Percentiles rank a stretch among this genome's conserved stretches.
Conservation (phyloP, 2,888 invertebrate genomes). For the Lepetodrilus schrolli region DNA sequence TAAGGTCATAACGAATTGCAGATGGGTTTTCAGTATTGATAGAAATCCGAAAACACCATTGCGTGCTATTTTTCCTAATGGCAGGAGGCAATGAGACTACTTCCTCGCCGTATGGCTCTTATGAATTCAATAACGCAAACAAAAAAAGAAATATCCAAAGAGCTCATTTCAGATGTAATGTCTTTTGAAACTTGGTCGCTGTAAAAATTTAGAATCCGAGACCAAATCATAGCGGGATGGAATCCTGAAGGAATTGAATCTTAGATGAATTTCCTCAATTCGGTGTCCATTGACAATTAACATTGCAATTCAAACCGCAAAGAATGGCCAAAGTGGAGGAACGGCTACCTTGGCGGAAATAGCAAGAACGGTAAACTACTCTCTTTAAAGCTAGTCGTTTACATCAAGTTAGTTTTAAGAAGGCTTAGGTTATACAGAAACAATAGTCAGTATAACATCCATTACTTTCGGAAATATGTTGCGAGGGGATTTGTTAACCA, state of each 20-base stretch:
- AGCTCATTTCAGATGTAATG: slow-evolving; percentile 3
- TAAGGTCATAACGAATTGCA: too few relatives aligned
- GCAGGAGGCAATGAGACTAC: not conserved
- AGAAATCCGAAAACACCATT: not conserved
- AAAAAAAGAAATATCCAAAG: slow-evolving; percentile 6
- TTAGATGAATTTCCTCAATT: not conserved
- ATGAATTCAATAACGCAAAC: slow-evolving; percentile 3
- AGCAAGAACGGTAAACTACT: slow-evolving; percentile 4
- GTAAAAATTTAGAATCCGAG: not conserved
- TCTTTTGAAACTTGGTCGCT: not conserved
- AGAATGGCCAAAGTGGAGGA: slow-evolving; percentile 20
- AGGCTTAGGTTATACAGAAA: not conserved
- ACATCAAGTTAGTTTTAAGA: slow-evolving; percentile 14
- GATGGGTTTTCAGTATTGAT: too few relatives aligned
- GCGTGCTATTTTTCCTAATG: not conserved
- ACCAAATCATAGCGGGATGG: not conserved
- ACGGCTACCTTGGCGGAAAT: slow-evolving; percentile 7
- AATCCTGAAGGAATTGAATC: not conserved
- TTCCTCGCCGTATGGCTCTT: not conserved
- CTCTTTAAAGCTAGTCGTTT: not conserved
- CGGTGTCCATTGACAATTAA: slow-evolving; percentile 25
- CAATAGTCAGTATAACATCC: slow-evolving; percentile 17
- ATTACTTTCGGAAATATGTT: slow-evolving; percentile 26
- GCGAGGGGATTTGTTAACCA: slow-evolving; percentile 22
- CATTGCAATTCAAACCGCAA: slow-evolving; percentile 13